Conservation (phyloP, 2,113 vertebrate species). For the Myotis davidii region DNA sequence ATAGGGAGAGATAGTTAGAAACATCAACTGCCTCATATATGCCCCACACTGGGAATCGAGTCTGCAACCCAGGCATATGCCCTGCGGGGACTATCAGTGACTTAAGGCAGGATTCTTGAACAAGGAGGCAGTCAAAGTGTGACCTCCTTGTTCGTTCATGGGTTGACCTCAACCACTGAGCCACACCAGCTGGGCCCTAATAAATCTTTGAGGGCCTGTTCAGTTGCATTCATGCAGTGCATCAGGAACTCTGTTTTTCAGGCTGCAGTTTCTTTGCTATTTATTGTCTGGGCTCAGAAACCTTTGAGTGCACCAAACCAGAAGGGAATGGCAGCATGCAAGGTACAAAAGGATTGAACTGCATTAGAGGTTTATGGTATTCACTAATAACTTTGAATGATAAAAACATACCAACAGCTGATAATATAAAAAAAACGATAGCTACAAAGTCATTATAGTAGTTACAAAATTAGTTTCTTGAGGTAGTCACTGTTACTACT, state of each 20-base stretch:
- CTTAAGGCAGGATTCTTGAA: too few relatives aligned
- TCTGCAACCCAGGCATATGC: too few relatives aligned
- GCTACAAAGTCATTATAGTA: background rate
- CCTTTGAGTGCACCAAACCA: background rate
- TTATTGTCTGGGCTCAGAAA: background rate
- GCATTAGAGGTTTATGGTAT: background rate
- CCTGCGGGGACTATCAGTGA: too few relatives aligned
- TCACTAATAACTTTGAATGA: background rate
- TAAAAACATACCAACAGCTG: background rate
- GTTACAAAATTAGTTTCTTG: background rate
- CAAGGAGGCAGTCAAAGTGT: too few relatives aligned
- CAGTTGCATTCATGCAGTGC: rapidly evolving
- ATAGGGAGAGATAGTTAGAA: too few relatives aligned
- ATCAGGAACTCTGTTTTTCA: background rate
- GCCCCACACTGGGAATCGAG: too few relatives aligned
- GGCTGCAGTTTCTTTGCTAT: background rate
- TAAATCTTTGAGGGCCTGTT: too few relatives aligned
- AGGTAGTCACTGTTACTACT: background rate
- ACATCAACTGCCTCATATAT: too few relatives aligned
- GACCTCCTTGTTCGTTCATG: too few relatives aligned
- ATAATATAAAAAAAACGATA: background rate
- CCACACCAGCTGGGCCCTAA: too few relatives aligned
- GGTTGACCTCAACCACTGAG: too few relatives aligned
- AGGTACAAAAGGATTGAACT: background rate
- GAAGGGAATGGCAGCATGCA: background rate